Percentiles rank a stretch among this genome's conserved stretches.
phyloP scores from a whole-genome alignment of 2,797 vertebrate species.

The Pyrocephalus nanus region DNA sequence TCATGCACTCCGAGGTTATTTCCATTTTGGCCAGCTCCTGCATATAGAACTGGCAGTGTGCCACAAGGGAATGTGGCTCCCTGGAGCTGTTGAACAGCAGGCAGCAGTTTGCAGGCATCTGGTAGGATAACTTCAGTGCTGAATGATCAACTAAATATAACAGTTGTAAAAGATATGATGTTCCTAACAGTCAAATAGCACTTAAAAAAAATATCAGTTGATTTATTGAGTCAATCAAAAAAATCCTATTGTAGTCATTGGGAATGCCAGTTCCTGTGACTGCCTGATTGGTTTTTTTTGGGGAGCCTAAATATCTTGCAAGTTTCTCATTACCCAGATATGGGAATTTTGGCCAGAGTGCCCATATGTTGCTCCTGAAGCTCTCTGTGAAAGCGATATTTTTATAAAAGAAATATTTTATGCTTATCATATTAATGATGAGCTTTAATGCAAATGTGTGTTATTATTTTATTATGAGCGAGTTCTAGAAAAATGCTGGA shows the following conservation, averaged over 20 bases:
- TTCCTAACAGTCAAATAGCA: not conserved
- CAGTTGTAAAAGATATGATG: not conserved
- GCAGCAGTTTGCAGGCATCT: not conserved
- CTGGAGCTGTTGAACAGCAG: not conserved
- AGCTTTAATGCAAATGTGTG: not conserved
- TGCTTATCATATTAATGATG: not conserved
- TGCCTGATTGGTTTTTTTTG: not conserved
- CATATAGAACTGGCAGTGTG: not conserved
- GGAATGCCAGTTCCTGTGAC: not conserved
- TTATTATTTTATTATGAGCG: not conserved
- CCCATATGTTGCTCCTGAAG: not conserved
- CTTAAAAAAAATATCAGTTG: not conserved
- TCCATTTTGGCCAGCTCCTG: not conserved
- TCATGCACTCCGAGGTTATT: not conserved
- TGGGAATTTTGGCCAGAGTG: not conserved
- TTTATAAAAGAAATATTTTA: not conserved
- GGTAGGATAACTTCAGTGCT: not conserved
- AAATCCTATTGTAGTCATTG: not conserved
- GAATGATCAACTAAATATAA: not conserved
- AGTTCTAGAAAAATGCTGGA: not conserved
- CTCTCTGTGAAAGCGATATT: not conserved
- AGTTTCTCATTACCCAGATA: not conserved
- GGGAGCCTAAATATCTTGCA: not conserved
- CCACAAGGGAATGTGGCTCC: not conserved
- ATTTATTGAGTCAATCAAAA: not conserved